A percentile compares a stretch with the other conserved stretches of the same genome.
Conservation (phyloP, 2,113 vertebrate genomes). For the Podilymbus podiceps region DNA sequence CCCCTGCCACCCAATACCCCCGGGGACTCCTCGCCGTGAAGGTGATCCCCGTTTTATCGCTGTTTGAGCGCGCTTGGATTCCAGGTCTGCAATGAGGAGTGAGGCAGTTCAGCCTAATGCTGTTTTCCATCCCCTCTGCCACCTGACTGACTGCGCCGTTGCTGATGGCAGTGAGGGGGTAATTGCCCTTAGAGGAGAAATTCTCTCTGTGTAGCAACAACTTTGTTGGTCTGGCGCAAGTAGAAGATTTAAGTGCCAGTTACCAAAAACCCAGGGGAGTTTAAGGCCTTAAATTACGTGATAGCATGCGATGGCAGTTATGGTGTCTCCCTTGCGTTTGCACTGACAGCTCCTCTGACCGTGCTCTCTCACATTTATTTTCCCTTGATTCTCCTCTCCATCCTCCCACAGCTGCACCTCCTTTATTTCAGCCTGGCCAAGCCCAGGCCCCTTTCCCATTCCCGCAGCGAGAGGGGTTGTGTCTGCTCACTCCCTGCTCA, state of each 20-base stretch:
- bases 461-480: not conserved
- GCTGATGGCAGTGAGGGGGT: fast-evolving
- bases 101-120: not conserved
- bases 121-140: not conserved
- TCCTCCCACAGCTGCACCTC: not conserved
- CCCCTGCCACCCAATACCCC: fast-evolving
- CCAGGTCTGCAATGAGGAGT: not conserved
- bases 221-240: not conserved
- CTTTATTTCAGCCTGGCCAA: not conserved
- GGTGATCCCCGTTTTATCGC: fast-evolving
- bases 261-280: not conserved
- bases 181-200: not conserved
- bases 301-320: not conserved
- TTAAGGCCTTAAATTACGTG: fast-evolving
- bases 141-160: not conserved
- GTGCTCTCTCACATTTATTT: fast-evolving
- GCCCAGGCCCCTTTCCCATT: not conserved
- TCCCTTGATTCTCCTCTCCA: not conserved
- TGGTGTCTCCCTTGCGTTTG: not conserved
- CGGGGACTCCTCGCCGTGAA: fast-evolving
- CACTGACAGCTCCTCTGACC: not conserved
- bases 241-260: not conserved
- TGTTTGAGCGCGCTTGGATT: fast-evolving
- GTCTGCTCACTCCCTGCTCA: not conserved
- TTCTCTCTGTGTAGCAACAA: not conserved